Evolutionary conservation across 2,888 invertebrate genomes (phyloP).

Genomic region (Pseudolycoriella hygida): DNA sequence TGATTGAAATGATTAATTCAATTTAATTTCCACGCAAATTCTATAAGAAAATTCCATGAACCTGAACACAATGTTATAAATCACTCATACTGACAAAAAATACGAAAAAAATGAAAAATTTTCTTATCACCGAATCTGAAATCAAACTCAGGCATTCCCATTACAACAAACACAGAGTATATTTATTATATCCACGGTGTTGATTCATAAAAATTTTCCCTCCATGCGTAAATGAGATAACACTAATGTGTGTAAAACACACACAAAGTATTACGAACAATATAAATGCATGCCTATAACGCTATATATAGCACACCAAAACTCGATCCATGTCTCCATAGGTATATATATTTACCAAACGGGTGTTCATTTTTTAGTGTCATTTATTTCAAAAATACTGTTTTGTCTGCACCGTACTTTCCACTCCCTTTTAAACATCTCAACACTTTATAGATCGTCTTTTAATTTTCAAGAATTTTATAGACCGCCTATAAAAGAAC

Average conservation of each 20-base stretch:
- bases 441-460: too few relatives aligned
- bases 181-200: neutral
- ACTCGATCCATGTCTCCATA: too few relatives aligned
- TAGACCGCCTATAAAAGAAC: too few relatives aligned
- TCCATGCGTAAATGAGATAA: slow-evolving; percentile 5
- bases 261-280: neutral
- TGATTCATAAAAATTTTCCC: slow-evolving; percentile 3
- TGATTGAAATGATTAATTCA: neutral
- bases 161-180: neutral
- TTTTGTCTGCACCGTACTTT: too few relatives aligned
- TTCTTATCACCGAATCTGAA: neutral
- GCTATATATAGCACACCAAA: too few relatives aligned
- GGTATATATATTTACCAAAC: too few relatives aligned
- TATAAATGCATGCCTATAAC: neutral
- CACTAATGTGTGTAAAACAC: neutral
- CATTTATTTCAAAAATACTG: too few relatives aligned
- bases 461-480: too few relatives aligned
- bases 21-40: neutral
- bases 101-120: neutral
- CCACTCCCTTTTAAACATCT: too few relatives aligned
- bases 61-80: neutral
- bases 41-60: neutral
- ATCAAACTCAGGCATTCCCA: neutral
- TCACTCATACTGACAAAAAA: neutral
- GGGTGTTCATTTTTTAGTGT: too few relatives aligned